Conservation (phyloP, 2,888 invertebrate genomes). For the Neoascia interrupta region DNA sequence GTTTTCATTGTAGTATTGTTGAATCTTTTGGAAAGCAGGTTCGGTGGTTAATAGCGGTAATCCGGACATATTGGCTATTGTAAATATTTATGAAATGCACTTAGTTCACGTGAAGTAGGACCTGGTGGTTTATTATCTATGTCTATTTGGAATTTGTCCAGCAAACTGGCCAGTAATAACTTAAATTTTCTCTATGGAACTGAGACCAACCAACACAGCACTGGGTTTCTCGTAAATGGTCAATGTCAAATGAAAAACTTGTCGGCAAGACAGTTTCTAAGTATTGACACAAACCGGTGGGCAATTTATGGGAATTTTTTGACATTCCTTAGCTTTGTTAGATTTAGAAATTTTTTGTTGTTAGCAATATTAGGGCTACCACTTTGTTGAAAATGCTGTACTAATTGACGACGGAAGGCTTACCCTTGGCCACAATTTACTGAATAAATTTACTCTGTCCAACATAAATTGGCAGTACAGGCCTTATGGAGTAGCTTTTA, state of each 20-base stretch:
- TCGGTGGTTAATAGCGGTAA: conserved; percentile 83
- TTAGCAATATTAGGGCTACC: too few species aligned
- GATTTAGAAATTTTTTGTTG: not conserved
- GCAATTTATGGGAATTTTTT: conserved; percentile 18
- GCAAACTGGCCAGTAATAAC: conserved; percentile 37
- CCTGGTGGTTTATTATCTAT: too few species aligned
- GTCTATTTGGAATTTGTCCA: conserved; percentile 48
- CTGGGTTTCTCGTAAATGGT: conserved; percentile 58
- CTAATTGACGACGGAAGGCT: too few species aligned
- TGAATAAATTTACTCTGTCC: too few species aligned
- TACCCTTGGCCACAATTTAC: too few species aligned
- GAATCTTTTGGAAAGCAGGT: conserved; percentile 87
- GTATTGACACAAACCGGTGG: conserved; percentile 27
- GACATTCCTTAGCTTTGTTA: conserved; percentile 22
- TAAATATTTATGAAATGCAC: conserved; percentile 40
- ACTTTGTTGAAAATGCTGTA: too few species aligned
- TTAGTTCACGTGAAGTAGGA: conserved; percentile 20
- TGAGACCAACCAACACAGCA: conserved; percentile 41
- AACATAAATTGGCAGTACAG: too few species aligned
- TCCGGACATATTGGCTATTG: conserved; percentile 79
- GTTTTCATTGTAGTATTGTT: conserved; percentile 86
- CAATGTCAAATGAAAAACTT: conserved; percentile 80
- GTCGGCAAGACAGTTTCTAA: conserved; percentile 68
- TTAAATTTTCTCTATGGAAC: conserved; percentile 31
- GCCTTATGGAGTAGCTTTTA: too few species aligned